Evolutionary conservation across 2,113 vertebrate species (phyloP).

Genomic region (Perognathus longimembris): DNA sequence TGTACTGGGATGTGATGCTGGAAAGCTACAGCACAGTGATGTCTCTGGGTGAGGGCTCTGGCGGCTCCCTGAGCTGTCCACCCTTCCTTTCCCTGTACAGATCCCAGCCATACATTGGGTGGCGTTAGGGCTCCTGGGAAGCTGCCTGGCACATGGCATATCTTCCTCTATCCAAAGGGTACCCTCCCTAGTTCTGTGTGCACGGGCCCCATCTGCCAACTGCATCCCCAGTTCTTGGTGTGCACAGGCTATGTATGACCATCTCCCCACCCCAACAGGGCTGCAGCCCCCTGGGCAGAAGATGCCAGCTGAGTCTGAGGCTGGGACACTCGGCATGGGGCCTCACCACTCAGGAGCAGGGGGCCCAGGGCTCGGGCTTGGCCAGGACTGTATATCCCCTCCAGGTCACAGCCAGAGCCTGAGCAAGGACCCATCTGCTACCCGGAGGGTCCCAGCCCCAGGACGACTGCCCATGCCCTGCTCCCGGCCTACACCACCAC

Average conservation of each 20-base stretch:
- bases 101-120: not conserved
- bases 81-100: not conserved
- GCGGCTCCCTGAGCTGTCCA: not conserved
- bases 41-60: slow-evolving; percentile 62
- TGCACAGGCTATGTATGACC: not conserved
- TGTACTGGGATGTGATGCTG: slow-evolving; percentile 74
- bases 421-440: not conserved
- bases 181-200: not conserved
- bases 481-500: not conserved
- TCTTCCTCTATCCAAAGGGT: not conserved
- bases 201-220: not conserved
- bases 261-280: slow-evolving; percentile 14
- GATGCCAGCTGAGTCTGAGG: rapidly evolving
- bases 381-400: not conserved
- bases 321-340: rapidly evolving
- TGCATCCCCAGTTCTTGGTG: too few species aligned
- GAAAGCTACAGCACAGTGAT: slow-evolving; percentile 68
- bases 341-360: not conserved
- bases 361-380: not conserved
- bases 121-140: not conserved
- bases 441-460: not conserved
- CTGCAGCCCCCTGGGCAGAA: not conserved
- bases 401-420: not conserved
- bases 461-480: not conserved
- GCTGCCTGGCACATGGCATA: rapidly evolving